Percentiles rank a stretch among this genome's conserved stretches.
These are phyloP conservation scores for Monochamus alternatus DNA, from an alignment of 2,888 invertebrate genomes.

Conservation along the genomic window DNA sequence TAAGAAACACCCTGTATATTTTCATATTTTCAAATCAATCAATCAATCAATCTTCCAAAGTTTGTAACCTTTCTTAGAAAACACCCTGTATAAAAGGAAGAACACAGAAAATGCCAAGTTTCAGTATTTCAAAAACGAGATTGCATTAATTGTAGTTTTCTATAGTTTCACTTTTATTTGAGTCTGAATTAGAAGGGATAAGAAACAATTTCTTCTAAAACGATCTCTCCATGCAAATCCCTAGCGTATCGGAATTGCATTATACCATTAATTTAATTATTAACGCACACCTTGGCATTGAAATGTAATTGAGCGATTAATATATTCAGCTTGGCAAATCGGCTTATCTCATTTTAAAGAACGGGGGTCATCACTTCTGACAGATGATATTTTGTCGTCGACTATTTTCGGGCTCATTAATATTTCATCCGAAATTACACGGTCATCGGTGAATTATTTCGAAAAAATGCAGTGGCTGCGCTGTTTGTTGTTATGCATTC, in stretches of 20 bases:
- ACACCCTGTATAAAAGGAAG: too few species aligned
- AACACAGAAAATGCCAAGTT: too few species aligned
- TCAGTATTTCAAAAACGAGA: too few species aligned
- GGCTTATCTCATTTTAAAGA: conserved; percentile 45
- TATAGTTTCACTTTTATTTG: too few species aligned
- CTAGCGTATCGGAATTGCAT: conserved; percentile 10
- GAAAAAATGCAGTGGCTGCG: conserved; percentile 49
- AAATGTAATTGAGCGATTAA: conserved; percentile 52
- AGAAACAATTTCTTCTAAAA: background rate
- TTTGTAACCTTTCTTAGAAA: too few species aligned
- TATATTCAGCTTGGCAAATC: conserved; percentile 54
- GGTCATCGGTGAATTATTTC: conserved; percentile 47
- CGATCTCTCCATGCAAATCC: conserved; percentile 23
- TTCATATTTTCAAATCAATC: too few species aligned
- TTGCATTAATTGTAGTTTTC: too few species aligned
- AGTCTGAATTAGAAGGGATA: too few species aligned
- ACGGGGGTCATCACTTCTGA: conserved; percentile 47
- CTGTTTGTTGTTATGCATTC: conserved; percentile 65
- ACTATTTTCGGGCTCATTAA: conserved; percentile 51
- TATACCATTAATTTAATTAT: conserved; percentile 53
- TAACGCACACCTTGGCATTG: conserved; percentile 51
- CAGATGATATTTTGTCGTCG: conserved; percentile 51
- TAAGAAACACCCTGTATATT: too few species aligned
- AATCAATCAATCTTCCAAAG: too few species aligned
- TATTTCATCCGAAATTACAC: conserved; percentile 52